Conservation (phyloP, 2,113 vertebrate genomes). For the Zosterops borbonicus region DNA sequence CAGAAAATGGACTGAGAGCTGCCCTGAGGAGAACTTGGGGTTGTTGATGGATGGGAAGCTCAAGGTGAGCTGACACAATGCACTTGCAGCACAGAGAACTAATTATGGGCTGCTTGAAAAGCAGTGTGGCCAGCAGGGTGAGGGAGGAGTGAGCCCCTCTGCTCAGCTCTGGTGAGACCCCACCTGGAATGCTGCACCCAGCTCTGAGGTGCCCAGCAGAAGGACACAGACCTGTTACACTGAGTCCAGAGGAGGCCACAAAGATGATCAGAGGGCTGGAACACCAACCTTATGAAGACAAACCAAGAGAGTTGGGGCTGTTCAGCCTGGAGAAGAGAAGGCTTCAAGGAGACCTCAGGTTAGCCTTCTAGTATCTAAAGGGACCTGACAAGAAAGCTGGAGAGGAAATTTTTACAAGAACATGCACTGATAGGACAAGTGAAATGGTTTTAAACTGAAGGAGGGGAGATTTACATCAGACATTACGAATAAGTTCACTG, state of each 20-base stretch:
- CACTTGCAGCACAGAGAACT: background rate
- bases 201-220: background rate
- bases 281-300: background rate
- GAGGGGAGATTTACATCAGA: background rate
- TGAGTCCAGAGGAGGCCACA: background rate
- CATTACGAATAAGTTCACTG: background rate
- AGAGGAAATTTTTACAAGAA: background rate
- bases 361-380: background rate
- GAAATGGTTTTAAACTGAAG: background rate
- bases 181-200: background rate
- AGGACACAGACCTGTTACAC: too few species aligned
- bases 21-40: background rate
- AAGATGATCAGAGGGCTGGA: background rate
- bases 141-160: background rate
- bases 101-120: background rate
- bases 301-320: background rate
- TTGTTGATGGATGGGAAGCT: background rate
- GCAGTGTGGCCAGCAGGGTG: background rate
- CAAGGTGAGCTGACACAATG: background rate
- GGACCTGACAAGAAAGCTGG: background rate
- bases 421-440: background rate
- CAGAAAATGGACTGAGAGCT: background rate
- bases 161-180: background rate
- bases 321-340: background rate
- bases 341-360: background rate